phyloP scores from a whole-genome alignment of 2,888 invertebrate species.

The Unio delphinus region DNA sequence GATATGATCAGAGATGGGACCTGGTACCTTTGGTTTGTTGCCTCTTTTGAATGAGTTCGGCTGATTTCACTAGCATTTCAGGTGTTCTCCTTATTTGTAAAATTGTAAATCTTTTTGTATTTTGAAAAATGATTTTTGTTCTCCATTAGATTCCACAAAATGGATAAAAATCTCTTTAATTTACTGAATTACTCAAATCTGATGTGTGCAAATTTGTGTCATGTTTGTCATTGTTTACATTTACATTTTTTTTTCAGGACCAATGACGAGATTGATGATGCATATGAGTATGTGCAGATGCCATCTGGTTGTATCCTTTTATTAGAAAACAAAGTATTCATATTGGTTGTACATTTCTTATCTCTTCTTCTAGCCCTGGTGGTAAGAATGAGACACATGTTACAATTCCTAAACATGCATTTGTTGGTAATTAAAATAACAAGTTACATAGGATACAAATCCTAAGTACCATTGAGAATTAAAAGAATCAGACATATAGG shows the following conservation, averaged over 20 bases:
- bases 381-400: too few relatives aligned
- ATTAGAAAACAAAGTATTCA: neutral
- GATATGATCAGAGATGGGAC: too few relatives aligned
- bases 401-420: too few relatives aligned
- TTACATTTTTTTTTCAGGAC: constrained; percentile 20
- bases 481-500: too few relatives aligned
- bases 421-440: too few relatives aligned
- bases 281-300: constrained; percentile 62
- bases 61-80: neutral
- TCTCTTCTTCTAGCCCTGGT: neutral
- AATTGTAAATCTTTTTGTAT: too few relatives aligned
- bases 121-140: too few relatives aligned
- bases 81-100: too few relatives aligned
- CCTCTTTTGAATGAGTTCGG: neutral
- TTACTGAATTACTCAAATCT: neutral
- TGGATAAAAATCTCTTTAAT: neutral
- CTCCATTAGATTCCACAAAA: too few relatives aligned
- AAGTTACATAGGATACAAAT: too few relatives aligned
- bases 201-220: neutral
- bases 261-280: constrained; percentile 34
- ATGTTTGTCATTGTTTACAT: neutral
- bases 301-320: constrained; percentile 71
- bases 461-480: too few relatives aligned
- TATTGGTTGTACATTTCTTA: neutral
- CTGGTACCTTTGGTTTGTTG: neutral